A percentile compares a stretch with the other conserved stretches of the same genome.
Conservation (phyloP, 2,888 invertebrate species). For the Drosophila nigritarsus region DNA sequence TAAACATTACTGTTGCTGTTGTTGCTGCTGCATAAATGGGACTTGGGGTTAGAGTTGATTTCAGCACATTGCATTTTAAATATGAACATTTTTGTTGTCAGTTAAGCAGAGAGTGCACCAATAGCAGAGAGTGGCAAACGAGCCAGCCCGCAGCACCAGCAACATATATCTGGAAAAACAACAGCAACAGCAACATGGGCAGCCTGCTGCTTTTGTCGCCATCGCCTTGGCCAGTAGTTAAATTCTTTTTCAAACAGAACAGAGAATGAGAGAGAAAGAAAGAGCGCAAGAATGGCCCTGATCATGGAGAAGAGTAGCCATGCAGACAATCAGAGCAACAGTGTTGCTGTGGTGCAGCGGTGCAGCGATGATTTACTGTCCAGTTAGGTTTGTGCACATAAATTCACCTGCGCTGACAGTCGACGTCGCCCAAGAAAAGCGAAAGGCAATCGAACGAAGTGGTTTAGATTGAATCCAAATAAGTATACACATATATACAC, state of each 20-base stretch:
- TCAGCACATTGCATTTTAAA: slow-evolving; percentile 61
- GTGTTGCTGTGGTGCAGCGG: slow-evolving; percentile 29
- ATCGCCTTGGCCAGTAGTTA: slow-evolving; percentile 32
- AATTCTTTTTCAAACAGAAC: slow-evolving; percentile 28
- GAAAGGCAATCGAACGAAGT: slow-evolving; percentile 63
- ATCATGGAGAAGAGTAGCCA: slow-evolving; percentile 30
- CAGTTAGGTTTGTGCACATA: slow-evolving; percentile 82
- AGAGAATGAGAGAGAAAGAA: background rate
- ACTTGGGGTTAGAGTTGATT: slow-evolving; percentile 75
- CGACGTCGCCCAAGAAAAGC: slow-evolving; percentile 61
- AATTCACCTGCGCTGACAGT: slow-evolving; percentile 84
- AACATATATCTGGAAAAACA: slow-evolving; percentile 2
- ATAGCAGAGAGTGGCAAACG: slow-evolving; percentile 11
- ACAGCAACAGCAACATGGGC: slow-evolving; percentile 23
- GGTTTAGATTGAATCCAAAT: slow-evolving; percentile 63
- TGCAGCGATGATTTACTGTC: slow-evolving; percentile 82
- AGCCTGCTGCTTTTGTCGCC: slow-evolving; percentile 58
- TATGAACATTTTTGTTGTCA: slow-evolving; percentile 58
- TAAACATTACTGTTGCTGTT: slow-evolving; percentile 41
- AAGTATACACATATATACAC: slow-evolving; percentile 18
- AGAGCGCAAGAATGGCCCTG: slow-evolving; percentile 26
- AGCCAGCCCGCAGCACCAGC: slow-evolving; percentile 42
- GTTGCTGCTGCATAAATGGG: slow-evolving; percentile 53
- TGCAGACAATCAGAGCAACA: slow-evolving; percentile 56
- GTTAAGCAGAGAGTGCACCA: slow-evolving; percentile 12